These are phyloP conservation scores for Tretioscincus oriximinensis DNA, from an alignment of 2,113 vertebrate species.

Conservation along the genomic window DNA sequence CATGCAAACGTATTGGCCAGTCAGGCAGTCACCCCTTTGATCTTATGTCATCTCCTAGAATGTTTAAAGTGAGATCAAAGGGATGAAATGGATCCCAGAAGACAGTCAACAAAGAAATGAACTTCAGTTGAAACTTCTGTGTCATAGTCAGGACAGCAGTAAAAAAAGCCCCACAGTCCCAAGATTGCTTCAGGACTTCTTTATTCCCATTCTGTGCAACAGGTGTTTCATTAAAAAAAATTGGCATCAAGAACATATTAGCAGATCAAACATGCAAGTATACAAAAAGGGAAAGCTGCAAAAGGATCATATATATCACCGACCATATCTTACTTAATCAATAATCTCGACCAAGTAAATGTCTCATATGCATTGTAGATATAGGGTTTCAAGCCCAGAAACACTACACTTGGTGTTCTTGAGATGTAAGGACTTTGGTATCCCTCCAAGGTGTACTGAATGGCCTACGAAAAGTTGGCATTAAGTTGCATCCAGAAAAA, in stretches of 20 bases:
- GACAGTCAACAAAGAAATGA: conserved; percentile 44
- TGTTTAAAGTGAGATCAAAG: conserved; percentile 47
- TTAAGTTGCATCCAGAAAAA: too few species aligned
- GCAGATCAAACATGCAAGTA: neutral
- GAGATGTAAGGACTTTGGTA: too few species aligned
- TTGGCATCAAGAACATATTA: neutral
- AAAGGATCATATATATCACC: neutral
- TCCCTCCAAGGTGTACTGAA: too few species aligned
- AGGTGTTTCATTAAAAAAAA: neutral
- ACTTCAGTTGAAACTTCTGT: conserved; percentile 39
- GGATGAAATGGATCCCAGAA: conserved; percentile 26
- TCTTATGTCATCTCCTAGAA: conserved; percentile 49
- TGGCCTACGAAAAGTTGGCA: too few species aligned
- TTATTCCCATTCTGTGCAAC: conserved; percentile 6
- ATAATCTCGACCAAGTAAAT: too few species aligned
- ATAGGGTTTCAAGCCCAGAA: too few species aligned
- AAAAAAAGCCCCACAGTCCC: conserved; percentile 22
- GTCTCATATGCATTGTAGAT: too few species aligned
- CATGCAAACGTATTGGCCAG: neutral
- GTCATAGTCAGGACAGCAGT: conserved; percentile 29
- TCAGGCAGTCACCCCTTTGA: conserved; percentile 34
- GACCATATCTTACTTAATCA: neutral
- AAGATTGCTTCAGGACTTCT: neutral
- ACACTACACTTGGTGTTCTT: too few species aligned
- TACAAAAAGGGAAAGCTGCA: neutral